Evolutionary conservation across 2,888 invertebrate species (phyloP).

Genomic region (Bellardia pandia): DNA sequence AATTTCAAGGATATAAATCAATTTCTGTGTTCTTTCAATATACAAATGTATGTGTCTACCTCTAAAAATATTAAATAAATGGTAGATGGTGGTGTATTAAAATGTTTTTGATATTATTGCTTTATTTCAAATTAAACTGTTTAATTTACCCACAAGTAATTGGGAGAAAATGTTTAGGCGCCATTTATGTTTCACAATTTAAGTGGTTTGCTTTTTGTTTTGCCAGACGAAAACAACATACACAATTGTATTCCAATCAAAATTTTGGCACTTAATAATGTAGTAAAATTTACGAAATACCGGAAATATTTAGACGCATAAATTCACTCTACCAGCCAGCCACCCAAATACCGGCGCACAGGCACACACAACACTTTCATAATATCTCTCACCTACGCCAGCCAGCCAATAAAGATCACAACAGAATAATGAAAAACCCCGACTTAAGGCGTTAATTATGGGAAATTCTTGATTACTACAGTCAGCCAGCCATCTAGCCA

Average conservation of each 20-base stretch:
- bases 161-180: slow-evolving; percentile 29
- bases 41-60: background rate
- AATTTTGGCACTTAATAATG: slow-evolving; percentile 80
- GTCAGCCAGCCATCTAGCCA: background rate
- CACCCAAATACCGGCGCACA: slow-evolving; percentile 12
- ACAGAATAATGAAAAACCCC: slow-evolving; percentile 38
- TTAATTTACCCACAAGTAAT: background rate
- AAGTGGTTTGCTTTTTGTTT: background rate
- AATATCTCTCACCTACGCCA: background rate
- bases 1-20: slow-evolving; percentile 56
- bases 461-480: slow-evolving; percentile 56
- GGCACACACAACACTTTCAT: background rate
- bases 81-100: background rate
- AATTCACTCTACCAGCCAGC: slow-evolving; percentile 19
- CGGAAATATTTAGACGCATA: slow-evolving; percentile 74
- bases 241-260: background rate
- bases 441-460: slow-evolving; percentile 66
- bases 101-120: background rate
- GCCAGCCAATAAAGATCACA: slow-evolving; percentile 30
- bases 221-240: background rate
- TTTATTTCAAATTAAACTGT: slow-evolving; percentile 29
- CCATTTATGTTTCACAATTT: slow-evolving; percentile 36
- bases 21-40: slow-evolving; percentile 4
- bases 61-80: too few species aligned
- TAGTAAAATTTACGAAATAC: slow-evolving; percentile 74